Percentiles rank a stretch among this genome's conserved stretches.
Conservation (phyloP, 2,113 vertebrate genomes). For the Zootoca vivipara region DNA sequence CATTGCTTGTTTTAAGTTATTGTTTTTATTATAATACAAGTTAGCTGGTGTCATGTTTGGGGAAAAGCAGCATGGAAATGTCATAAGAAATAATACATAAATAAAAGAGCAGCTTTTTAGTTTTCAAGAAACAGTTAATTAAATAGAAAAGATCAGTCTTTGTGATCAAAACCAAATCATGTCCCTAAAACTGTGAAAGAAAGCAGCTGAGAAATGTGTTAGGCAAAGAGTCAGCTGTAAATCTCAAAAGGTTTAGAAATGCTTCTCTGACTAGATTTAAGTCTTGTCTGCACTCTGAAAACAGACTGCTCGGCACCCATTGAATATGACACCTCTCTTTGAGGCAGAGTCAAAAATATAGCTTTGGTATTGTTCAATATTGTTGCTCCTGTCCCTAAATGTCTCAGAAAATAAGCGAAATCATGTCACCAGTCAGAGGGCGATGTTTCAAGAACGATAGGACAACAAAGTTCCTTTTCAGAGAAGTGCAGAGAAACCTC, state of each 20-base stretch:
- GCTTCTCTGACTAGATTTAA: conserved; percentile 50
- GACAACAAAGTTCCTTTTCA: conserved; percentile 58
- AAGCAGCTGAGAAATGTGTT: conserved; percentile 8
- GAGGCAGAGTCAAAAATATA: conserved; percentile 47
- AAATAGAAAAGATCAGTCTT: background rate
- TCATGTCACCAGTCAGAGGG: conserved; percentile 58
- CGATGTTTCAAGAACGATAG: conserved; percentile 57
- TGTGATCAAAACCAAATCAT: background rate
- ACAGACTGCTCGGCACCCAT: conserved; percentile 49
- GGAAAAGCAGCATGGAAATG: too few species aligned
- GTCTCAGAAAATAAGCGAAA: conserved; percentile 60
- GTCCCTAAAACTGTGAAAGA: conserved; percentile 10
- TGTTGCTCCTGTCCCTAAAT: conserved; percentile 50
- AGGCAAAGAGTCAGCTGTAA: background rate
- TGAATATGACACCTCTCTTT: conserved; percentile 69
- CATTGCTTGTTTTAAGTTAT: background rate
- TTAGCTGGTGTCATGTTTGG: background rate
- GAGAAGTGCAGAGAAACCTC: conserved; percentile 39
- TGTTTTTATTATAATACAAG: background rate
- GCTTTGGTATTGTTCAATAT: conserved; percentile 12
- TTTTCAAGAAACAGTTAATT: background rate
- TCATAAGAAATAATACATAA: background rate
- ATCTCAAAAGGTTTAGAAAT: conserved; percentile 5
- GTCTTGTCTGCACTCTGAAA: conserved; percentile 47
- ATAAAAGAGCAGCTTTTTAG: background rate